Evolutionary conservation across 1,140 invertebrate genomes (phyloP).

Genomic region (Drosophila teissieri): DNA sequence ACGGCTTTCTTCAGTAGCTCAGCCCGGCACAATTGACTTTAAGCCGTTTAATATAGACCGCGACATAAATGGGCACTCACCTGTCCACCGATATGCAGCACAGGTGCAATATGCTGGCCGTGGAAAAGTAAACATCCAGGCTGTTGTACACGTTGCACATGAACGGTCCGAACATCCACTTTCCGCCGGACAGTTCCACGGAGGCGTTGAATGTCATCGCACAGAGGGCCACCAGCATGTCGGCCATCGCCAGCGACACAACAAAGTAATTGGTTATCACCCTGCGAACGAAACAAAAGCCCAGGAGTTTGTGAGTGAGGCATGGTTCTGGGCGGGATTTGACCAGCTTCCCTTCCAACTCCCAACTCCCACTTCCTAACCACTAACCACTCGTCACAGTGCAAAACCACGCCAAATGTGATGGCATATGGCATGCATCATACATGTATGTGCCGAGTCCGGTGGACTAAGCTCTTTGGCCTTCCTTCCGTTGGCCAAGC

Average conservation of each 20-base stretch:
- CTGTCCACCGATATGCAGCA: constrained; percentile 97
- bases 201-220: constrained; percentile 98
- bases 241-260: constrained; percentile 95
- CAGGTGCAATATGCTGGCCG: constrained; percentile 96
- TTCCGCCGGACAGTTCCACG: constrained; percentile 90
- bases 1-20: background rate
- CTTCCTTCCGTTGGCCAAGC: constrained; percentile 13
- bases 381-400: constrained; percentile 7
- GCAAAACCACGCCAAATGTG: constrained; percentile 18
- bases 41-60: constrained; percentile 12
- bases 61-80: constrained; percentile 48
- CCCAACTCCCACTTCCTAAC: background rate
- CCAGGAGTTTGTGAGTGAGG: constrained; percentile 11
- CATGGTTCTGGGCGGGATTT: background rate
- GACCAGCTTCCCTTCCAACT: background rate
- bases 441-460: constrained; percentile 1
- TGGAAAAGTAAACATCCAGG: constrained; percentile 97
- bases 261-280: constrained; percentile 98
- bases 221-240: constrained; percentile 95
- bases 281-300: constrained; percentile 80
- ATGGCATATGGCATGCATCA: constrained; percentile 42
- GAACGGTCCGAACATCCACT: constrained; percentile 94
- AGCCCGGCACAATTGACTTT: background rate
- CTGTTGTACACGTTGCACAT: constrained; percentile 98
- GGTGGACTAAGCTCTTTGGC: background rate